Percentiles rank a stretch among this genome's conserved stretches.
These are phyloP conservation scores for Malurus leucopterus DNA, from an alignment of 2,797 vertebrate species.

Conservation along the genomic window DNA sequence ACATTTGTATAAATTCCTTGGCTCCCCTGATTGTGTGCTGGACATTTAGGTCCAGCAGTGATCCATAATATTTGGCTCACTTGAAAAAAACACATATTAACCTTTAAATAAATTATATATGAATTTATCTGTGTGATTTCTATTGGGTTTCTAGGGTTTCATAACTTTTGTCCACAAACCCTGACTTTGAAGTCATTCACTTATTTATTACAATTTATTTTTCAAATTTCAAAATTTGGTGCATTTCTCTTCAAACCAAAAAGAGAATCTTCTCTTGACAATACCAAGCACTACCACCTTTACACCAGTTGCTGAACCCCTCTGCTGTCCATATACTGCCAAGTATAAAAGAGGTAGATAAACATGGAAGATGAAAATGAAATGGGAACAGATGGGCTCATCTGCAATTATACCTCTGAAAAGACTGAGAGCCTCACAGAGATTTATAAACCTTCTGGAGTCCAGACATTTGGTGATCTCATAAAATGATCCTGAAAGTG, in stretches of 20 bases:
- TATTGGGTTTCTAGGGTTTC: background rate
- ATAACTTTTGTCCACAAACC: background rate
- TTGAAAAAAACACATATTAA: background rate
- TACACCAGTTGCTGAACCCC: background rate
- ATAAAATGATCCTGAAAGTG: constrained; percentile 10
- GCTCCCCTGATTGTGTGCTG: rapidly evolving
- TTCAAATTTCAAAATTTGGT: background rate
- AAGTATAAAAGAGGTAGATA: background rate
- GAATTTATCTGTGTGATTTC: background rate
- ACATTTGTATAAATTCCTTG: background rate
- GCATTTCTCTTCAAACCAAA: background rate
- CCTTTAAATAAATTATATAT: background rate
- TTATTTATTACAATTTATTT: background rate
- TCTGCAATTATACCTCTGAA: constrained; percentile 27
- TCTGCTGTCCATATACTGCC: background rate
- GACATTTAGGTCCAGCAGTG: background rate
- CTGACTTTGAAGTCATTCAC: background rate
- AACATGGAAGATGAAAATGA: constrained; percentile 5
- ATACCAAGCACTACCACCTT: background rate
- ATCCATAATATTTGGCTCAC: background rate
- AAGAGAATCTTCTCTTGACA: too few species aligned
- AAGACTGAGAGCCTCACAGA: background rate
- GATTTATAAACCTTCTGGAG: constrained; percentile 32
- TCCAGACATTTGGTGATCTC: background rate
- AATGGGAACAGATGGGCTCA: constrained; percentile 34